Evolutionary conservation across 2,113 vertebrate species (phyloP), one percentile per base, ranked within the genome.

Genomic region (Xiphorhynchus elegans): DNA sequence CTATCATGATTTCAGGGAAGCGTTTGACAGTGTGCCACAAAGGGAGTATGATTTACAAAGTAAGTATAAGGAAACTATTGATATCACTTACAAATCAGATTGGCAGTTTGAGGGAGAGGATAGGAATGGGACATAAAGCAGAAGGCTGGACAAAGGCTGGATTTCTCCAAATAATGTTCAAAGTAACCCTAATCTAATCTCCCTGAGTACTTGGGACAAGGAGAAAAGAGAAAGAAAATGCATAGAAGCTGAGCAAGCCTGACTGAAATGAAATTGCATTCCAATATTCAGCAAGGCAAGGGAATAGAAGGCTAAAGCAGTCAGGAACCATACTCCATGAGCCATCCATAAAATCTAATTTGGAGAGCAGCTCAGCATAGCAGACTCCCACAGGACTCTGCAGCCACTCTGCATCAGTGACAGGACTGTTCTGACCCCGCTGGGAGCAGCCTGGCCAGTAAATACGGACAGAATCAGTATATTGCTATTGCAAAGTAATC

Each of bases 1-100:
- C 95, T 94, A 96, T 97, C 96, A 97, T 81, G 97, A 95, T 95
- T 97, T 94, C 96, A 96, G 97, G 95, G 87, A 94, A 93, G 88
- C 46, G 2, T 90, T 89, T 97, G 96, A 95, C 93, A 97, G 87
- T 44, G 81, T 92, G 86, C 91, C 93, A 89, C 74, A 75, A 83
- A 52, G 64, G 92, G 87, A 89, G 62, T 42, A 86, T 95, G 90
- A 92, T 93, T 97, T 97, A 95, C 96, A 87, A 94, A 97, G 75
- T 33, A 47, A 87, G 63, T 88, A 20, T 85, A 62, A 93, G 67
- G 72, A 94, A 94, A 88, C 93, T 88, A 94, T 70, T 91, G 89
- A 86, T 96, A 93, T 44, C 47, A 63, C 73, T 95, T 88, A 76
- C 86, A 88, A 93, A 96, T 83, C 63, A 77, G 70, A 92, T 69